A percentile compares a stretch with the other conserved stretches of the same genome.
These are phyloP conservation scores for Trididemnum miniatum DNA, from an alignment of 23 tunicate genomes.

Conservation along the genomic window DNA sequence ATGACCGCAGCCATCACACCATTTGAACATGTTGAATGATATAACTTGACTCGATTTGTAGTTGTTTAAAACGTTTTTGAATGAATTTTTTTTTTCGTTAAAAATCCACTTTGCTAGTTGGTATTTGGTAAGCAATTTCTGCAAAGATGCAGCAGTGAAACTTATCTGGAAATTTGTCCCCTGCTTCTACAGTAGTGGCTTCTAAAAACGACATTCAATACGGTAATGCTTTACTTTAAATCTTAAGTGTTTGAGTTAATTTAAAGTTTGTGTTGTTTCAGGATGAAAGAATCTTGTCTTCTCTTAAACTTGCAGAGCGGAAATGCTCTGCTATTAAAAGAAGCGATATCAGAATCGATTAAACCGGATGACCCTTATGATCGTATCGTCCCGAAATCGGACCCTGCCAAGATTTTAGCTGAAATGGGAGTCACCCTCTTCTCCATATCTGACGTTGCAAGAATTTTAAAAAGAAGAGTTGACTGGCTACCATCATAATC, in stretches of 20 bases:
- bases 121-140: too few relatives aligned
- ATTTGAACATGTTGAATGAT: too few relatives aligned
- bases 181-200: neutral
- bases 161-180: neutral
- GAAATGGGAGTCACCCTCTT: constrained; percentile 58
- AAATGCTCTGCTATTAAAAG: constrained; percentile 68
- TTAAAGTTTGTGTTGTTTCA: too few relatives aligned
- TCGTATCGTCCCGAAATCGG: neutral
- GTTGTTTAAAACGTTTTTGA: too few relatives aligned
- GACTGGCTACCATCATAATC: constrained; percentile 40
- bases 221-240: neutral
- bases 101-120: too few relatives aligned
- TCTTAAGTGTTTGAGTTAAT: neutral
- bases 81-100: too few relatives aligned
- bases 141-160: too few relatives aligned
- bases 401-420: constrained; percentile 39
- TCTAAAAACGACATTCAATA: neutral
- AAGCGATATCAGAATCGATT: constrained; percentile 32
- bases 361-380: constrained; percentile 18
- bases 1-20: too few relatives aligned
- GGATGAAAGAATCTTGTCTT: constrained; percentile 77
- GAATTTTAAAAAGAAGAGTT: constrained; percentile 48
- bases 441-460: constrained; percentile 24
- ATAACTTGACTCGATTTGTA: too few relatives aligned
- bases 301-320: constrained; percentile 76